Percentiles rank a stretch among this genome's conserved stretches.
Conservation (phyloP, 2,888 invertebrate species). For the Apantesis nais region DNA sequence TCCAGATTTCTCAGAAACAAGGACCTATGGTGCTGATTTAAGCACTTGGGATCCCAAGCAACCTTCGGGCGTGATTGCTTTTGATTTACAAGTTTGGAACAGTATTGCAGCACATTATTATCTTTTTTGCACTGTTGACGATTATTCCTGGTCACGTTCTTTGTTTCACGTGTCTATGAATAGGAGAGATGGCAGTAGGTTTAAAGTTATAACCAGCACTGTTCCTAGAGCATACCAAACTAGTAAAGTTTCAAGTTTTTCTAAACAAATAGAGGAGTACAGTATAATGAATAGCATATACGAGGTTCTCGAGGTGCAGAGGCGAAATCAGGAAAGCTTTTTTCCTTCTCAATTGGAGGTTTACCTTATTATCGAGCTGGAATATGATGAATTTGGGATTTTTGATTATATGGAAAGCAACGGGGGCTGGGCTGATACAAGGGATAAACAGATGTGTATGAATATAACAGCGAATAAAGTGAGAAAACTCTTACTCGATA, state of each 20-base stretch:
- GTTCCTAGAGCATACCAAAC: conserved; percentile 60
- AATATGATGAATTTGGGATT: conserved; percentile 52
- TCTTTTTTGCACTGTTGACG: conserved; percentile 63
- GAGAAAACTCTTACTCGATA: conserved; percentile 55
- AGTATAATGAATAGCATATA: conserved; percentile 44
- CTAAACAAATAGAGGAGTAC: conserved; percentile 39
- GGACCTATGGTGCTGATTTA: conserved; percentile 50
- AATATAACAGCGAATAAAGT: conserved; percentile 62
- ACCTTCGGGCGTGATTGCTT: conserved; percentile 59
- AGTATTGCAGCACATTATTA: conserved; percentile 64
- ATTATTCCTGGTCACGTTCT: conserved; percentile 64
- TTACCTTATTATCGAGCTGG: conserved; percentile 55
- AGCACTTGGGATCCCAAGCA: conserved; percentile 56
- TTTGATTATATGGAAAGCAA: conserved; percentile 57
- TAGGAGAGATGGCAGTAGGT: conserved; percentile 55
- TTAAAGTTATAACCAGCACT: conserved; percentile 58
- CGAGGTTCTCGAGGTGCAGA: conserved; percentile 47
- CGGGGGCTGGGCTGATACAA: conserved; percentile 65
- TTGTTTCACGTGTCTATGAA: conserved; percentile 61
- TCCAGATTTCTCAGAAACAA: conserved; percentile 26
- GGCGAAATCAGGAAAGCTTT: conserved; percentile 32
- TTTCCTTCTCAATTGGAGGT: conserved; percentile 60
- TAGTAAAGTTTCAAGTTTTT: conserved; percentile 27
- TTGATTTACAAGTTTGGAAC: conserved; percentile 62
- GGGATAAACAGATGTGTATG: conserved; percentile 60